Base-by-base conservation (phyloP, 2,888 invertebrate genomes). In the Carpatolechia fugitivella region DNA sequence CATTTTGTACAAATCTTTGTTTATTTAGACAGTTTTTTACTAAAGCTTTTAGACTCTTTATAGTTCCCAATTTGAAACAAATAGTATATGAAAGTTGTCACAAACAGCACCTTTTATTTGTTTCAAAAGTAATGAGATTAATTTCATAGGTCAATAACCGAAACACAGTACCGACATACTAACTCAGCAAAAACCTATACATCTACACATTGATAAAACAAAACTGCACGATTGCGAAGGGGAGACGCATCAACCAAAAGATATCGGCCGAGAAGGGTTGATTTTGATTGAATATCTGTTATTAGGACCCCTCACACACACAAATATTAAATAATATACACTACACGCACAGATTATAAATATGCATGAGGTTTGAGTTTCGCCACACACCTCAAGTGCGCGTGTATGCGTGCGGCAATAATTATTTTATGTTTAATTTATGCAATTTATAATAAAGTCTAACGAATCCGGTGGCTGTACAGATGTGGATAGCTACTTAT, bases 221-320 rank as follows among this genome's bases (percentile, higher is more conserved):
- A 77, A 80, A 78, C 74, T 16, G 10, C 8, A 44, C 44, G 8
- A 3, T 6, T 8, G 8, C 54, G 56, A 71, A 75, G 81, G 85
- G 84, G 84, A 77, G 84, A 82, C 79, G 82, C 81, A 82, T 75
- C 81, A 76, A 75, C 72, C 80, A 74, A 85, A 85, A 88, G 88
- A 87, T 87, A 87, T 86, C 86, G 87, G 86, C 73, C 81, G 78
- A 79, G 69, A 84, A 86, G 78, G 90, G 88, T 87, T 85, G 86
- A 83, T 82, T 87, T 89, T 89, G 90, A 90, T 90, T 89, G 90
- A 90, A 90, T 90, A 90, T 90, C 89, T 89, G 90, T 85, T 88
- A 89, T 90, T 80, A 88, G 82, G 85, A 80, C 80, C 85, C 87
- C 78, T 79, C 79, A 78, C 73, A 65, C 68, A 80, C 65, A 64